Base-by-base conservation (phyloP, 1,140 invertebrate species). In the Caerostris extrusa region DNA sequence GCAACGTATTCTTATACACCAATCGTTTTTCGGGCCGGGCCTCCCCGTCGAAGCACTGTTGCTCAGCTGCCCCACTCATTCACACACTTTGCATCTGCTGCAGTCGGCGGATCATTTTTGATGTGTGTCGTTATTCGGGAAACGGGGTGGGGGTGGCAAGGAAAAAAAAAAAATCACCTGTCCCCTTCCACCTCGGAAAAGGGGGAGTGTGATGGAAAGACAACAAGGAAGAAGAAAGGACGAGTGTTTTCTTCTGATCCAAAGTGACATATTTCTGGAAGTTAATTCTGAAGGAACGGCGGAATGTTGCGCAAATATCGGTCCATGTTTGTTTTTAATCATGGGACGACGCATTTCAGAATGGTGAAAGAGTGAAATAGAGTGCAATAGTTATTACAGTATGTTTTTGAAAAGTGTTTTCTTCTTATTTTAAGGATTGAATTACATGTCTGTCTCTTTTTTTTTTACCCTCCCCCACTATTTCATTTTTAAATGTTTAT, bases 81-180 rank as follows among this genome's bases (percentile, higher is more conserved):
- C 71, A 77, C 50, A 77, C 71, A 77, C 34, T 77, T 77, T 77
- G 34, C 71, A 77, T 77, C 71, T 77, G 71, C 71, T 77, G 34
- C 61, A 14, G 61, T 67, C 61, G 61, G 61, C 71, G 71, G 71
- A 77, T 77, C 71, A 77, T 77, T 77, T 77, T 77, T 77, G 71
- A 77, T 77, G 71, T 77, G 69, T 77, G 50, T 77, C 71, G 71
- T 77, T 77, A 77, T 77, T 77, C 71, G 19, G 53, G 10, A 34
- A 77, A 14, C 10, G 71, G 71, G 71, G 71, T 19, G 53, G 71
- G 71, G 34, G 3, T 3, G 8, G 17, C 3, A 10, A 3, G 12
- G 50, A 77, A 77, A 77, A 12, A 77, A 77, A 77, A 77, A 77
- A 53, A 77, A 77, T 77, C 71, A 77, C 71, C 71, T 77, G 71